These are phyloP conservation scores for Tillus elongatus DNA, from an alignment of 2,888 invertebrate species.

Conservation along the genomic window DNA sequence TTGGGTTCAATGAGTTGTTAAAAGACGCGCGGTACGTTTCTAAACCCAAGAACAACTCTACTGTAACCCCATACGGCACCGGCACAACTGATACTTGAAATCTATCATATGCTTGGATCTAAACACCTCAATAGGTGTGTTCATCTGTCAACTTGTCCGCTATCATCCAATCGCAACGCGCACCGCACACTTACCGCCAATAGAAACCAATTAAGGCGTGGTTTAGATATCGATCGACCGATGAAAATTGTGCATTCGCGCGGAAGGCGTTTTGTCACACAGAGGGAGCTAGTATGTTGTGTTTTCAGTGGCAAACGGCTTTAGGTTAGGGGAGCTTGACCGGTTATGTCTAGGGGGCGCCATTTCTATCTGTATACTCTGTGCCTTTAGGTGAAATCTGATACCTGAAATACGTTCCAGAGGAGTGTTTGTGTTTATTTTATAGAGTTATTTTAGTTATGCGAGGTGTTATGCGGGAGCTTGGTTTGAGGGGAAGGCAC, in stretches of 20 bases:
- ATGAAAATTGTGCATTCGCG: conserved; percentile 38
- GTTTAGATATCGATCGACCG: conserved; percentile 28
- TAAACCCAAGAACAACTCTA: conserved; percentile 18
- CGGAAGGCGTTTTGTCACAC: conserved; percentile 37
- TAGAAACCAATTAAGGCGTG: conserved; percentile 20
- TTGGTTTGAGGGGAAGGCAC: too few species aligned
- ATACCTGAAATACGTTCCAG: too few species aligned
- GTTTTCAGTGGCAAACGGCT: conserved; percentile 23
- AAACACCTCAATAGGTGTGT: conserved; percentile 40
- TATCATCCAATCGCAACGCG: conserved; percentile 20
- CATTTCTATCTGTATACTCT: too few species aligned
- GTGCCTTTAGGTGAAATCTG: background rate
- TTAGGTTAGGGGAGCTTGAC: conserved; percentile 15
- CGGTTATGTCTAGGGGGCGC: background rate
- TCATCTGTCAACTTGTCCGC: conserved; percentile 31
- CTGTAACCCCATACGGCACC: conserved; percentile 22
- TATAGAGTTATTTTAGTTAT: too few species aligned
- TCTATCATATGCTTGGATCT: conserved; percentile 30
- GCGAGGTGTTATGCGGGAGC: too few species aligned
- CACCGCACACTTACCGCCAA: conserved; percentile 21
- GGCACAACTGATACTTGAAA: conserved; percentile 33
- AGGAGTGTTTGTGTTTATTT: too few species aligned
- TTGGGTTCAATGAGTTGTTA: conserved; percentile 29
- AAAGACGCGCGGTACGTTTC: conserved; percentile 19
- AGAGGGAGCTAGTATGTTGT: conserved; percentile 38